These are phyloP conservation scores for Uropsilus gracilis DNA, from an alignment of 2,113 vertebrate genomes.

Conservation along the genomic window DNA sequence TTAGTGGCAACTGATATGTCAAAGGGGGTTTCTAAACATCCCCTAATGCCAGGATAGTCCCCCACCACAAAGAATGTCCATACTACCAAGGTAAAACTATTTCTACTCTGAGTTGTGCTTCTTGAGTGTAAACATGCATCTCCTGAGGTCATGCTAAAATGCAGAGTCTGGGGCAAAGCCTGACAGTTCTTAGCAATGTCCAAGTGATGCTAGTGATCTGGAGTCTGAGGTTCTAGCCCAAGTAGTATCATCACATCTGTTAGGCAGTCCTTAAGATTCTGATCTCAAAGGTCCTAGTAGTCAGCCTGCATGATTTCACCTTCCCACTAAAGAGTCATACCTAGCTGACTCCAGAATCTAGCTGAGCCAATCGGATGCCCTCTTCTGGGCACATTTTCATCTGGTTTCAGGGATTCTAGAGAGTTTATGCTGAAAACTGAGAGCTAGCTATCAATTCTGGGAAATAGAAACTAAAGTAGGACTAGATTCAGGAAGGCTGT, in stretches of 20 bases:
- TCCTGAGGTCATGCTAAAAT: not conserved
- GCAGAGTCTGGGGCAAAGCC: not conserved
- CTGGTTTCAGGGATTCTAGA: not conserved
- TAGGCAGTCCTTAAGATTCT: not conserved
- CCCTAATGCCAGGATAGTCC: no score
- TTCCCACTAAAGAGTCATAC: not conserved
- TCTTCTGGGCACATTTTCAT: not conserved
- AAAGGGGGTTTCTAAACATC: not conserved
- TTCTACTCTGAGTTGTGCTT: not conserved
- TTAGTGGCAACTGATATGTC: not conserved
- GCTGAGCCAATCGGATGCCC: not conserved
- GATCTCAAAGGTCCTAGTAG: not conserved
- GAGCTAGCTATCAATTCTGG: not conserved
- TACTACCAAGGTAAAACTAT: not conserved
- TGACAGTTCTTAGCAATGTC: not conserved
- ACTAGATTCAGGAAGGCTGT: not conserved
- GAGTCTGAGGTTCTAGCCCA: not conserved
- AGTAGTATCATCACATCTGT: not conserved
- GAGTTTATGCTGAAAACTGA: slow-evolving; percentile 26
- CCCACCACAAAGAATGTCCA: not conserved
- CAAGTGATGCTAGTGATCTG: not conserved
- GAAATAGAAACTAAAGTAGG: not conserved
- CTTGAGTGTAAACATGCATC: not conserved
- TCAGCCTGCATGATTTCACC: not conserved
- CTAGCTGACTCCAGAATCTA: not conserved